Percentiles rank a stretch among this genome's conserved stretches.
These are phyloP conservation scores for Nothoprocta pentlandii DNA, from an alignment of 2,113 vertebrate genomes.

Conservation along the genomic window DNA sequence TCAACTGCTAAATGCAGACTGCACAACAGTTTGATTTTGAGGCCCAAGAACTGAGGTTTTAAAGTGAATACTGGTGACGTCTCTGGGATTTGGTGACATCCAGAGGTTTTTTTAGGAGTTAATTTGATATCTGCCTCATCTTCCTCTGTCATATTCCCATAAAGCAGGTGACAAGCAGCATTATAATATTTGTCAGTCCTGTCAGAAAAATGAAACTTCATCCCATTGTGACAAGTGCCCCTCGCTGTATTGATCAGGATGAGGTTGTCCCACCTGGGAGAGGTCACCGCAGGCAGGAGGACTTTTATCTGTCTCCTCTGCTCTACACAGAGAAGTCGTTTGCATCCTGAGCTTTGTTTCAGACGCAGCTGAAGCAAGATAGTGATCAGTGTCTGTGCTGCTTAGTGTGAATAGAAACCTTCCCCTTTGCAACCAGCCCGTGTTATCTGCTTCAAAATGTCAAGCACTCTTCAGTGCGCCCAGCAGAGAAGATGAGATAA, in stretches of 20 bases:
- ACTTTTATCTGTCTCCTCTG: neutral
- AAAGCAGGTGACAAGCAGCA: neutral
- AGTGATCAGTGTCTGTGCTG: slow-evolving; percentile 49
- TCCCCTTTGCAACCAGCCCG: slow-evolving; percentile 20
- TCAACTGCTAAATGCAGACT: neutral
- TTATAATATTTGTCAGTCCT: neutral
- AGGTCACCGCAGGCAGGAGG: neutral
- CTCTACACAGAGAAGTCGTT: slow-evolving; percentile 5
- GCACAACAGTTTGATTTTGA: rapidly evolving
- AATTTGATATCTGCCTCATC: neutral
- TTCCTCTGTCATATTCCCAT: neutral
- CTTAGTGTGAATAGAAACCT: slow-evolving; percentile 39
- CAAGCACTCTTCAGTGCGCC: slow-evolving; percentile 33
- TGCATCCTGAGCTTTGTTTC: slow-evolving; percentile 60
- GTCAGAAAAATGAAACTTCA: neutral
- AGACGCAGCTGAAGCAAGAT: slow-evolving; percentile 64
- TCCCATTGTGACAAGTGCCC: neutral
- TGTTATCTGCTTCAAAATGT: slow-evolving; percentile 76
- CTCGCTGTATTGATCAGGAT: neutral
- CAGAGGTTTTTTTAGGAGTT: neutral
- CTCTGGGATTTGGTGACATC: neutral
- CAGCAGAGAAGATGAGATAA: slow-evolving; percentile 65
- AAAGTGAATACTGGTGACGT: neutral
- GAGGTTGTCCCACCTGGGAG: neutral
- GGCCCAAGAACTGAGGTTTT: neutral